Conservation (phyloP, 2,797 vertebrate genomes). For the Pampus argenteus region DNA sequence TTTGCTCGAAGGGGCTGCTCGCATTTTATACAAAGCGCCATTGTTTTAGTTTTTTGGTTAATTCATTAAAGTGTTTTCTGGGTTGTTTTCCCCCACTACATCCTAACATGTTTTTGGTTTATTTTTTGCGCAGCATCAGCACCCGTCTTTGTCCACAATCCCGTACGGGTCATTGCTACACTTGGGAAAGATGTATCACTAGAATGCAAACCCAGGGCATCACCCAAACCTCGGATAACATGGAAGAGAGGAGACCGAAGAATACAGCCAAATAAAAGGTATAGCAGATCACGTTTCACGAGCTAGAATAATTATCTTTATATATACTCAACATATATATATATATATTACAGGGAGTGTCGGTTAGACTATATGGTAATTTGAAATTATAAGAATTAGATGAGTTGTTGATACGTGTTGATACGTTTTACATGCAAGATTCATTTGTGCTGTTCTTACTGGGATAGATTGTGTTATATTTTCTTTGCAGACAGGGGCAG, state of each 20-base stretch:
- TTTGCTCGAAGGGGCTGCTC: neutral
- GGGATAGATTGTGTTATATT: neutral
- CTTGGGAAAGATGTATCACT: conserved; percentile 90
- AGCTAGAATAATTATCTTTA: neutral
- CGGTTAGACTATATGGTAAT: neutral
- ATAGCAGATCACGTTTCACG: conserved; percentile 2
- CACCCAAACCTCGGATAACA: conserved; percentile 91
- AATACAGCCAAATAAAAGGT: conserved; percentile 90
- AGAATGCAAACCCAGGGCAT: conserved; percentile 93
- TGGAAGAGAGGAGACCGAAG: conserved; percentile 92
- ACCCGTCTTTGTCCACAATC: conserved; percentile 88
- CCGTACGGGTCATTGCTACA: conserved; percentile 90
- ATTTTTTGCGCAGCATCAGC: conserved; percentile 87
- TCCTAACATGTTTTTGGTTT: conserved; percentile 10
- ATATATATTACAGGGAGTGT: neutral
- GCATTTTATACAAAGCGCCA: neutral
- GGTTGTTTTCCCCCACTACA: neutral
- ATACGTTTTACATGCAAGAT: conserved; percentile 13
- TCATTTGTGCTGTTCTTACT: neutral
- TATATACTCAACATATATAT: neutral
- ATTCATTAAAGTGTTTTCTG: neutral
- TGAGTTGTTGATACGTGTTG: neutral
- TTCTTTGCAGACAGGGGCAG: conserved; percentile 1
- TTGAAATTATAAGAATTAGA: conserved; percentile 4
- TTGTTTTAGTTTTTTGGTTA: neutral